Evolutionary conservation across 2,113 vertebrate species (phyloP).

Genomic region (Gobio gobio): DNA sequence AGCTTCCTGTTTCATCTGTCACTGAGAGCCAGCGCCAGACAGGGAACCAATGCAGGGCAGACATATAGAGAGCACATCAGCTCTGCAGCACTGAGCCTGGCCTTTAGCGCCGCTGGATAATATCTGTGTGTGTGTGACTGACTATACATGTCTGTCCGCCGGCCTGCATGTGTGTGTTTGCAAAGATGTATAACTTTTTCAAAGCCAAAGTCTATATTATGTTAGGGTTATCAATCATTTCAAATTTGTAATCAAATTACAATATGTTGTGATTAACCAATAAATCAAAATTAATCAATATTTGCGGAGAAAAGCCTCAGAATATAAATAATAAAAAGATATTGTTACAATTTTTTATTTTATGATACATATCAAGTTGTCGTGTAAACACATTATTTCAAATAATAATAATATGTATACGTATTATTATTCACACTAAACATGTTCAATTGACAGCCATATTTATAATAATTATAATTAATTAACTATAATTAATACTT

Average conservation of each 20-base stretch:
- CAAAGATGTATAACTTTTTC: neutral
- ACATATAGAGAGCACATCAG: conserved; percentile 4
- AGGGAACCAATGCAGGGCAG: conserved; percentile 15
- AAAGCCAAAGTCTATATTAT: neutral
- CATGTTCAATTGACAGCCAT: neutral
- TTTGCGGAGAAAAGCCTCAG: too few species aligned
- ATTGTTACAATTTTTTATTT: too few species aligned
- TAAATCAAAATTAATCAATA: neutral
- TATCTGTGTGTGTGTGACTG: neutral
- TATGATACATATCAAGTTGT: too few species aligned
- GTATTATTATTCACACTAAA: too few species aligned
- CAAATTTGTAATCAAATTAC: neutral
- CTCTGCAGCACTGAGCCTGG: conserved; percentile 18
- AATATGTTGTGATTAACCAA: neutral
- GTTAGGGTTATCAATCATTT: neutral
- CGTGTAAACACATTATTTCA: neutral
- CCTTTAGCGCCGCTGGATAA: neutral
- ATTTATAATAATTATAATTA: too few species aligned
- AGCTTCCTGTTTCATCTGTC: conserved; percentile 39
- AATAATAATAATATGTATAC: too few species aligned
- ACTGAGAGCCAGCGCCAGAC: conserved; percentile 17
- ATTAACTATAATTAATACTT: too few species aligned
- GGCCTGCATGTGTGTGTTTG: neutral
- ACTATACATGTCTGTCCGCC: neutral
- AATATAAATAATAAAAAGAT: too few species aligned